A percentile compares a stretch with the other conserved stretches of the same genome.
phyloP scores from a whole-genome alignment of 2,113 vertebrate genomes.

The Scytalopus superciliaris region DNA sequence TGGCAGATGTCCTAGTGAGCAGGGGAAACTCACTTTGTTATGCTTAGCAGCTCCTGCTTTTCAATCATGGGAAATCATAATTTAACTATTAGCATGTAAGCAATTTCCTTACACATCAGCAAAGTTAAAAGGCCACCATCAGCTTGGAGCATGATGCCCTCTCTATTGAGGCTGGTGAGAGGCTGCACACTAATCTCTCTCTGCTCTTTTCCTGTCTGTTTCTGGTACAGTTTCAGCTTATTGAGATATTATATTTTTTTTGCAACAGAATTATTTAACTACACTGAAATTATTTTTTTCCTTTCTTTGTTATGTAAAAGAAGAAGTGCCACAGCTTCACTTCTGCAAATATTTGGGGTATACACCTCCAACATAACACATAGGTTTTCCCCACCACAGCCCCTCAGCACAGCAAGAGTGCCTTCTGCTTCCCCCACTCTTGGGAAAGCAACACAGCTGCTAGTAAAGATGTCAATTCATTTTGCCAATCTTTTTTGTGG shows the following conservation, averaged over 20 bases:
- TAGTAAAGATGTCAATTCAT: not conserved
- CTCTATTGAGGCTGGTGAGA: not conserved
- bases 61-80: slow-evolving; percentile 20
- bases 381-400: not conserved
- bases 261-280: not conserved
- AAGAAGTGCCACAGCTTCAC: not conserved
- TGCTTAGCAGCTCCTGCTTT: slow-evolving; percentile 11
- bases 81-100: not conserved
- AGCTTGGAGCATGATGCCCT: not conserved
- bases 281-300: not conserved
- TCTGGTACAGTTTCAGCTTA: not conserved
- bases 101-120: not conserved
- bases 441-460: not conserved
- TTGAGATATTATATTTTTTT: not conserved
- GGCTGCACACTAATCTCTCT: not conserved
- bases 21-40: slow-evolving; percentile 3
- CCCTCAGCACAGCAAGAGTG: not conserved
- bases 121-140: slow-evolving; percentile 3
- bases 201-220: not conserved
- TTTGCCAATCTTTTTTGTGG: not conserved
- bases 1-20: slow-evolving; percentile 13
- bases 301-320: not conserved
- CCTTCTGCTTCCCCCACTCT: not conserved
- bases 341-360: not conserved
- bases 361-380: rapidly evolving